These are phyloP conservation scores for Botrylloides violaceus DNA, from an alignment of 23 tunicate genomes.

Conservation along the genomic window DNA sequence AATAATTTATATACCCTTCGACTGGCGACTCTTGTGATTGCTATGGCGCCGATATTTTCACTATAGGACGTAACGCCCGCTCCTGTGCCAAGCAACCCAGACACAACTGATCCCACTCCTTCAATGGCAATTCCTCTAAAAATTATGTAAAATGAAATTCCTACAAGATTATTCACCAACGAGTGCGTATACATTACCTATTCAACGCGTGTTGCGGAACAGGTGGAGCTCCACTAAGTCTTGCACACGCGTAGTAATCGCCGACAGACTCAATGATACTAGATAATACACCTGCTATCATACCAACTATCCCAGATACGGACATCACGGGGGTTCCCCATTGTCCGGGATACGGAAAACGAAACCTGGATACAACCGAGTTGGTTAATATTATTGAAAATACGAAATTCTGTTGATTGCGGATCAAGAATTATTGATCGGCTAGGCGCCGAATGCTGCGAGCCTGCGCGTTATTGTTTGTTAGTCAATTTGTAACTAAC, in stretches of 20 bases:
- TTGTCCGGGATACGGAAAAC: slow-evolving; percentile 89
- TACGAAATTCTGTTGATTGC: no score
- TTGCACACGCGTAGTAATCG: slow-evolving; percentile 94
- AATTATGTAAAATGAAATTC: neutral
- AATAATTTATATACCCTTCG: slow-evolving; percentile 42
- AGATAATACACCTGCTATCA: slow-evolving; percentile 78
- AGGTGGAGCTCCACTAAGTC: slow-evolving; percentile 57
- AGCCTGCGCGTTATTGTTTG: no score
- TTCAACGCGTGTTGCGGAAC: slow-evolving; percentile 82
- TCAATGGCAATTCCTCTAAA: slow-evolving; percentile 80
- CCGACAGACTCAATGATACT: slow-evolving; percentile 85
- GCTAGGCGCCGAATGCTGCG: no score
- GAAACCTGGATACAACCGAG: slow-evolving; percentile 85
- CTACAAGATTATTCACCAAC: neutral
- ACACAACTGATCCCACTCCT: slow-evolving; percentile 72
- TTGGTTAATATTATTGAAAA: no score
- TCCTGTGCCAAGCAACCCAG: slow-evolving; percentile 78
- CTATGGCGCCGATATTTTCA: slow-evolving; percentile 80
- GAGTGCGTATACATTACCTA: slow-evolving; percentile 23
- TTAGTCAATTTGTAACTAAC: slow-evolving; percentile 9
- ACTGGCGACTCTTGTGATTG: slow-evolving; percentile 85
- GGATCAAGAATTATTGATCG: no score
- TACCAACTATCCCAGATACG: slow-evolving; percentile 73
- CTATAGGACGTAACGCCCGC: slow-evolving; percentile 84
- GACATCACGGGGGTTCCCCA: slow-evolving; percentile 85